Base-by-base conservation (phyloP, 2,113 vertebrate genomes). In the Triplophysa tibetana region DNA sequence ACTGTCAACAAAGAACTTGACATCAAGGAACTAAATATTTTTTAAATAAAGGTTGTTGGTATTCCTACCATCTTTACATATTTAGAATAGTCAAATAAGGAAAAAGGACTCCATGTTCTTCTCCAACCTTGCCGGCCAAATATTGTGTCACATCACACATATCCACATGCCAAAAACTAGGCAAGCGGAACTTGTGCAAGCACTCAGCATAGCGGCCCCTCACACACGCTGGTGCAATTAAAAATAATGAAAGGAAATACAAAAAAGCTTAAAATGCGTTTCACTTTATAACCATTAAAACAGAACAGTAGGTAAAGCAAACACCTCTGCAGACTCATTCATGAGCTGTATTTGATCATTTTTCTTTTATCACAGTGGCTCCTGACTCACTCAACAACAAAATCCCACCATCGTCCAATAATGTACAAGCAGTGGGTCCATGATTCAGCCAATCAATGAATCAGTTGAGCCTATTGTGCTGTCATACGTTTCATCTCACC, bases 91-190 rank as follows among this genome's bases (percentile, higher is more conserved):
- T 16, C 9, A n/a, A 67, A 69, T 3, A 54, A 4, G 2, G 10
- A 66, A 26, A 74, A 64, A 65, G 48, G 50, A 33, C 79, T 70
- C 2, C 75, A 65, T 74, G 65, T 72, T 58, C 60, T 70, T 38
- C 24, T 17, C 43, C 66, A 66, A 64, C 50, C 63, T 61, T 21
- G 43, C 29, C 45, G 7, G 43, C 29, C 75, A 48, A 83, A 81
- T 69, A 68, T 26, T 76, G 43, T 78, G 48, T 65, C 67, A 79
- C 62, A 63, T 86, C 65, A 80, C 26, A 79, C 56, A 45, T 80
- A 48, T 70, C 61, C 0, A 81, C 76, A 58, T 83, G 86, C 61
- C 89, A 89, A 86, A 56, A 83, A 76, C 87, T 82, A 88, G 82
- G 81, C 73, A 58, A 84, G 81, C 33, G 63, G 75, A 85, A 81